Base-by-base conservation (phyloP, 1,140 invertebrate genomes). In the Aphelinus atriplicis region DNA sequence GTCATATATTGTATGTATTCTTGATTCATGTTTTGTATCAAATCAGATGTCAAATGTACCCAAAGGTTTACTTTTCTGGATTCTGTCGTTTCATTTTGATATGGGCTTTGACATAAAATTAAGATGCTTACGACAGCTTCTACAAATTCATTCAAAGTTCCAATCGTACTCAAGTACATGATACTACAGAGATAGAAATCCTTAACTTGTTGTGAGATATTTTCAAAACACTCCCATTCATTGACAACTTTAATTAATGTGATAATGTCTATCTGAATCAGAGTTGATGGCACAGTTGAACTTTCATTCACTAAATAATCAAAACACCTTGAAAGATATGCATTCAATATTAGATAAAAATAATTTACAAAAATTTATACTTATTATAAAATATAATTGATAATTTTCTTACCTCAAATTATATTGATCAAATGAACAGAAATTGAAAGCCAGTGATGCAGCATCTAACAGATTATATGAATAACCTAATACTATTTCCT, bases 181-280 rank as follows among this genome's bases (percentile, higher is more conserved):
- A 76, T 71, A 48, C 68, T 61, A 66, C 74, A 76, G 43, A 76
- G 48, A 53, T 76, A 76, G 3, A 76, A 76, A 60, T 76, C 74
- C 51, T 76, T 76, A 26, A 76, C 74, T 47, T 62, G 4, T 67
- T 76, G 74, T n/a, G 57, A 47, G 4, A 76, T 50, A 61, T 71
- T 66, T 58, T 76, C 56, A 71, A 76, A 76, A 50, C 74, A 66
- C n/a, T 26, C 1, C 74, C 74, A 76, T 51, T 7, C 51, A 70
- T 76, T 60, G 2, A 76, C 46, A 47, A 71, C 63, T 53, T 71
- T 76, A 47, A 76, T 76, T 43, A 76, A 42, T 47, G 26, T n/a
- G n/a, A 71, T 53, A 9, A 76, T 42, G 56, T 76, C 74, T 55
- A 76, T 61, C 1, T 65, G 62, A 65, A 76, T 60, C 46, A 76